Conservation (phyloP, 1,140 invertebrate species). For the Euura lappo region DNA sequence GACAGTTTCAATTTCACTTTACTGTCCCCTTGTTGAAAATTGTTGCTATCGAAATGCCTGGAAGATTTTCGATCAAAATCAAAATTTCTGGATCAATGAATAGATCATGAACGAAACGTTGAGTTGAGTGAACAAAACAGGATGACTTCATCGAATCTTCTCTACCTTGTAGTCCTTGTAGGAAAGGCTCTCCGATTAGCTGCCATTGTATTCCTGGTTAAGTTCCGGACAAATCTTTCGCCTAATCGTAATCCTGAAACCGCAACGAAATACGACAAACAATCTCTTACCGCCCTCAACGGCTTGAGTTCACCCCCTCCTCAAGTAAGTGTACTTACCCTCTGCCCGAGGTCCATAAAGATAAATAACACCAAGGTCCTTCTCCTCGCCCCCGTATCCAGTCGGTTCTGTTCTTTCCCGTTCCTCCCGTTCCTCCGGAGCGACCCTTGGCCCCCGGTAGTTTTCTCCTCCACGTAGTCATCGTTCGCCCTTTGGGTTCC, state of each 20-base stretch:
- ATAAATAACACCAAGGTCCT: conserved; percentile 55
- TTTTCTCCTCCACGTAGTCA: conserved; percentile 27
- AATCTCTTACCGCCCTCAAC: conserved; percentile 55
- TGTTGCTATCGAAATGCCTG: no score
- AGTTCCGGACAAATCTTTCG: background rate
- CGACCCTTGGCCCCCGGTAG: conserved; percentile 16
- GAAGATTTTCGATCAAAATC: no score
- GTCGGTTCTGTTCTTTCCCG: conserved; percentile 4
- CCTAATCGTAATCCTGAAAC: conserved; percentile 31
- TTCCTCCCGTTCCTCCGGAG: background rate
- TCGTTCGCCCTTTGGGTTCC: conserved; percentile 17
- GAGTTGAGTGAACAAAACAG: no score
- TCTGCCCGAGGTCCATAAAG: conserved; percentile 61
- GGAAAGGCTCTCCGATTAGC: no score
- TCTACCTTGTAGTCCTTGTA: background rate
- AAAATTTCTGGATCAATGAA: no score
- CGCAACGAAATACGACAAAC: conserved; percentile 56
- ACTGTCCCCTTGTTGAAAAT: no score
- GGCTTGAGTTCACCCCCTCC: conserved; percentile 47
- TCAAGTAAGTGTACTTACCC: conserved; percentile 59
- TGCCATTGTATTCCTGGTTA: no score
- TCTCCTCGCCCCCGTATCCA: conserved; percentile 22
- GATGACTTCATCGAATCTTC: no score
- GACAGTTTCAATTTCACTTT: no score
- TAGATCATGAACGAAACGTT: no score